Conservation (phyloP, 1,140 invertebrate genomes). For the Listronotus oregonensis region DNA sequence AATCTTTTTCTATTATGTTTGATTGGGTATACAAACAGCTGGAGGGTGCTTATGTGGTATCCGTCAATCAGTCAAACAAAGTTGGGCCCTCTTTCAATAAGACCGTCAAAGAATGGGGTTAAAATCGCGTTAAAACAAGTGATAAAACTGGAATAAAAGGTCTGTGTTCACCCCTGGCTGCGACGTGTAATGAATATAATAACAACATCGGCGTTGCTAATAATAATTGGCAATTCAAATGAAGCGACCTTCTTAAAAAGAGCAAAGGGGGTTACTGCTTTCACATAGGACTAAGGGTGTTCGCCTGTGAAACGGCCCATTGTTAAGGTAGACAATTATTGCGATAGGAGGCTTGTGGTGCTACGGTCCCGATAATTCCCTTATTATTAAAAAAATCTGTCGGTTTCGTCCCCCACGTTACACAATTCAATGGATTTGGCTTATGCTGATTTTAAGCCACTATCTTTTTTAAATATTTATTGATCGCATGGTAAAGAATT, state of each 20-base stretch:
- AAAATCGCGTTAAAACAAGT: constrained; percentile 38
- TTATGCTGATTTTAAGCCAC: too few species aligned
- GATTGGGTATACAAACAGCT: constrained; percentile 30
- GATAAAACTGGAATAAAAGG: constrained; percentile 25
- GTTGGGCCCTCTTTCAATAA: constrained; percentile 24
- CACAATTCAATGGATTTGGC: too few species aligned
- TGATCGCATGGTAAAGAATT: too few species aligned
- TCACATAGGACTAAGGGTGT: constrained; percentile 35
- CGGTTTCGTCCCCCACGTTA: neutral
- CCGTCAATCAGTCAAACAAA: constrained; percentile 20
- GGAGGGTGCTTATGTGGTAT: constrained; percentile 32
- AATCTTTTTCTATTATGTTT: constrained; percentile 21
- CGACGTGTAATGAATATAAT: constrained; percentile 40
- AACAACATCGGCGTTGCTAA: constrained; percentile 38
- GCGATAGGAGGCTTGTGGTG: constrained; percentile 15
- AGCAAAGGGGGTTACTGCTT: constrained; percentile 28
- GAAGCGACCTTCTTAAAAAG: constrained; percentile 37
- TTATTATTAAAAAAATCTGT: constrained; percentile 21
- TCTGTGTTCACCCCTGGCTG: constrained; percentile 13
- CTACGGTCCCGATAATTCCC: constrained; percentile 12
- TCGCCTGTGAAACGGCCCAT: constrained; percentile 23
- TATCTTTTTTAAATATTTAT: too few species aligned
- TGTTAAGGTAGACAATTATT: constrained; percentile 27
- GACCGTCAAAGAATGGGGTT: constrained; percentile 21
- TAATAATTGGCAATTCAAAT: constrained; percentile 42